Conservation (phyloP, 2,888 invertebrate genomes). For the Camptogramma bilineatum region DNA sequence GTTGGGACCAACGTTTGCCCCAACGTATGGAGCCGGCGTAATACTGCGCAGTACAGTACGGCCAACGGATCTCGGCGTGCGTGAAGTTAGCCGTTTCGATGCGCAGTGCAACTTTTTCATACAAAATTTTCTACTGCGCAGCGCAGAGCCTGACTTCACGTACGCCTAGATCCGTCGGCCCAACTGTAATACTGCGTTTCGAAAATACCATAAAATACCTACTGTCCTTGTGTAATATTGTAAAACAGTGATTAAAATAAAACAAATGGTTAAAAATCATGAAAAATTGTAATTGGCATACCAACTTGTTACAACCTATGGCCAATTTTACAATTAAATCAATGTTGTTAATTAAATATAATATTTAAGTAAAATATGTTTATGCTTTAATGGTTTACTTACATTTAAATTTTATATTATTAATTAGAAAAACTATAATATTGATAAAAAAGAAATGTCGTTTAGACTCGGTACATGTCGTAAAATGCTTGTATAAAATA, state of each 20-base stretch:
- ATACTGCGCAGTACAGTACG: too few relatives aligned
- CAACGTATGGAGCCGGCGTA: too few relatives aligned
- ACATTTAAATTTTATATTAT: slow-evolving; percentile 84
- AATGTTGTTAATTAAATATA: slow-evolving; percentile 85
- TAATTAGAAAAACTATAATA: slow-evolving; percentile 77
- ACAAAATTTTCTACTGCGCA: too few relatives aligned
- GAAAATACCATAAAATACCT: too few relatives aligned
- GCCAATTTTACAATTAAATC: slow-evolving; percentile 84
- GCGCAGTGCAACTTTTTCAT: too few relatives aligned
- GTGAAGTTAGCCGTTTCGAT: too few relatives aligned
- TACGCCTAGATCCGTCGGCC: too few relatives aligned
- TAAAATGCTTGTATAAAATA: slow-evolving; percentile 72
- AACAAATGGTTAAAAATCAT: slow-evolving; percentile 80
- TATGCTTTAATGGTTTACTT: slow-evolving; percentile 84
- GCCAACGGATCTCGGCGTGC: too few relatives aligned
- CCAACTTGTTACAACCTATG: slow-evolving; percentile 85
- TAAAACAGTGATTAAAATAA: slow-evolving; percentile 45
- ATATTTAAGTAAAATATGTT: slow-evolving; percentile 85
- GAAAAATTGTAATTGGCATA: slow-evolving; percentile 86
- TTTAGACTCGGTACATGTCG: slow-evolving; percentile 75
- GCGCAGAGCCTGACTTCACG: too few relatives aligned
- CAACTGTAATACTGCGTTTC: too few relatives aligned
- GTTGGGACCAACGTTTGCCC: too few relatives aligned
- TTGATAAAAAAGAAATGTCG: slow-evolving; percentile 74
- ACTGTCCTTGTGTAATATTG: too few relatives aligned